Conservation (phyloP, 2,888 invertebrate species). For the Maniola hyperantus region DNA sequence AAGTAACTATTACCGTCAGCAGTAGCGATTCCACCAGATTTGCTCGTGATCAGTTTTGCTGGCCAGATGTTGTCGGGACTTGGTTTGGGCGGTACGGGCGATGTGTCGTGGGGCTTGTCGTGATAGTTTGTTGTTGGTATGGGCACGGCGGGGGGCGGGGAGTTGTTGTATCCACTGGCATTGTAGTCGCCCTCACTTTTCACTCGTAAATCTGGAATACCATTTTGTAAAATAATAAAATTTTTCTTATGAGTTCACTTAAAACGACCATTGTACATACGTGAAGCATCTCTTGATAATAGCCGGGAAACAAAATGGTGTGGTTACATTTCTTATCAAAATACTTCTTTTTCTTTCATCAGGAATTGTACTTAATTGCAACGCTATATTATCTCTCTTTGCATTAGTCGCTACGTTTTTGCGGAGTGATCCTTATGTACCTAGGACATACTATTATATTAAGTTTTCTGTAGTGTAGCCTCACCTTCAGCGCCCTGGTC, state of each 20-base stretch:
- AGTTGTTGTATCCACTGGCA: slow-evolving; percentile 80
- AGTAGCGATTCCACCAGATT: slow-evolving; percentile 91
- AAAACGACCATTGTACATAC: too few relatives aligned
- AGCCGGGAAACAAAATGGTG: too few relatives aligned
- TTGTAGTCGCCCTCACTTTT: slow-evolving; percentile 85
- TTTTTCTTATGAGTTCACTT: too few relatives aligned
- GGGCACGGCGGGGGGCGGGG: slow-evolving; percentile 82
- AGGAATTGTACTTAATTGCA: too few relatives aligned
- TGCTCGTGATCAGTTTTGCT: slow-evolving; percentile 84
- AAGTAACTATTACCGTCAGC: slow-evolving; percentile 91
- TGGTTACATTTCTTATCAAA: too few relatives aligned
- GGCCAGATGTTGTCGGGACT: slow-evolving; percentile 85
- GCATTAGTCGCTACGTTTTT: too few relatives aligned
- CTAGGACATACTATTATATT: too few relatives aligned
- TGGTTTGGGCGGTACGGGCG: slow-evolving; percentile 81
- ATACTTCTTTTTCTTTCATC: too few relatives aligned
- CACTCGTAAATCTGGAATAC: slow-evolving; percentile 87
- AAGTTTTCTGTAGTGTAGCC: too few relatives aligned
- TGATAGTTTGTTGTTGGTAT: slow-evolving; percentile 72
- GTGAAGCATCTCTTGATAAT: too few relatives aligned
- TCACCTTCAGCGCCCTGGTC: slow-evolving; percentile 81
- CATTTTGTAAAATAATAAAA: neutral
- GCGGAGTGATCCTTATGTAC: too few relatives aligned
- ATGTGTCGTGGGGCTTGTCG: slow-evolving; percentile 72
- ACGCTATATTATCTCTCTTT: too few relatives aligned